Evolutionary conservation across 2,888 invertebrate species (phyloP).

Genomic region (Mesorhabditis belari): DNA sequence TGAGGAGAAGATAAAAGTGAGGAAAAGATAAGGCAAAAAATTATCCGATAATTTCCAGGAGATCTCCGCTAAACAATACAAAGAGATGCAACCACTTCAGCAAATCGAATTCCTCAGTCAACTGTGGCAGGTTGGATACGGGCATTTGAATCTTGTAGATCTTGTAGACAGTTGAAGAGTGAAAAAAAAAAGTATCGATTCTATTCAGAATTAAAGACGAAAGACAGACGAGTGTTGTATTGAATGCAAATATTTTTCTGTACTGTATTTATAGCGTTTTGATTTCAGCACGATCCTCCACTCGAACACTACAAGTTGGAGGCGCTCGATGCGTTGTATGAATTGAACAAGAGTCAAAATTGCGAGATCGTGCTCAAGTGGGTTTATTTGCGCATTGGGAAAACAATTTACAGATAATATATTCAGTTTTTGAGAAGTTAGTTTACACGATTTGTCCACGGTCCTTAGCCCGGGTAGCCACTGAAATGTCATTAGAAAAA

Average conservation of each 20-base stretch:
- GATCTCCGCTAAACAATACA: no score
- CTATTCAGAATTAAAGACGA: background rate
- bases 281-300: conserved; percentile 45
- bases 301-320: conserved; percentile 55
- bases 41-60: background rate
- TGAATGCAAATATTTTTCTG: background rate
- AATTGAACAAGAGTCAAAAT: conserved; percentile 66
- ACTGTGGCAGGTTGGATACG: conserved; percentile 25
- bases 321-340: conserved; percentile 65
- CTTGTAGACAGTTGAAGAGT: no score
- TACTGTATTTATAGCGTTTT: background rate
- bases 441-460: no score
- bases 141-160: background rate
- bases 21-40: background rate
- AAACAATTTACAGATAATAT: no score
- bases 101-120: conserved; percentile 36
- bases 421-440: no score
- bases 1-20: conserved; percentile 11
- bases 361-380: conserved; percentile 68
- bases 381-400: conserved; percentile 12
- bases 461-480: no score
- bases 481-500: no score
- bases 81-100: conserved; percentile 35
- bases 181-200: background rate
- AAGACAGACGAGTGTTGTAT: background rate